Evolutionary conservation across 2,113 vertebrate genomes (phyloP).

Genomic region (Penelope pileata): DNA sequence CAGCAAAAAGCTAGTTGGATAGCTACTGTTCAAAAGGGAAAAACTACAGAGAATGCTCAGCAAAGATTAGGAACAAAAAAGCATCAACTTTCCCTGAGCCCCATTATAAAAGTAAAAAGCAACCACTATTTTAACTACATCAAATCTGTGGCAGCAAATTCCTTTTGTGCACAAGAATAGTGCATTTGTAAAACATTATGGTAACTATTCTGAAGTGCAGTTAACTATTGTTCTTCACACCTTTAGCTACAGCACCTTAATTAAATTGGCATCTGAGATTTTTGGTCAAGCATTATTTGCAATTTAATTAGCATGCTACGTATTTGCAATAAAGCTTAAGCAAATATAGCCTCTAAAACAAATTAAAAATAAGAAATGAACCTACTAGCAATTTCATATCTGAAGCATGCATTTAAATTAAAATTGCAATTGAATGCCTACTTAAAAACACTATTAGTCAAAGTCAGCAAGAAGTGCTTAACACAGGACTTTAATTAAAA

Average conservation of each 20-base stretch:
- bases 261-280: background rate
- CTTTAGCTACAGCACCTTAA: background rate
- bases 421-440: background rate
- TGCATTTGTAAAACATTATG: background rate
- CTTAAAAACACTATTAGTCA: background rate
- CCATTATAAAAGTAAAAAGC: background rate
- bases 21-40: background rate
- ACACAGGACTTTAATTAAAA: background rate
- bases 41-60: accelerated
- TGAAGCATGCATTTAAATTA: background rate
- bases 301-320: background rate
- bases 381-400: background rate
- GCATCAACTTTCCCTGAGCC: background rate
- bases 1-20: background rate
- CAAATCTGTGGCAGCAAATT: background rate
- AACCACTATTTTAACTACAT: background rate
- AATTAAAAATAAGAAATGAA: background rate
- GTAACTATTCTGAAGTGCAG: background rate
- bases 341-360: background rate
- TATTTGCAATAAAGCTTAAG: background rate
- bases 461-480: background rate
- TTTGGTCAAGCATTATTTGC: background rate
- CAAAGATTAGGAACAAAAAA: background rate
- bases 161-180: background rate
- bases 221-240: background rate